phyloP scores from a whole-genome alignment of 1,140 invertebrate species.

The Formica exsecta region DNA sequence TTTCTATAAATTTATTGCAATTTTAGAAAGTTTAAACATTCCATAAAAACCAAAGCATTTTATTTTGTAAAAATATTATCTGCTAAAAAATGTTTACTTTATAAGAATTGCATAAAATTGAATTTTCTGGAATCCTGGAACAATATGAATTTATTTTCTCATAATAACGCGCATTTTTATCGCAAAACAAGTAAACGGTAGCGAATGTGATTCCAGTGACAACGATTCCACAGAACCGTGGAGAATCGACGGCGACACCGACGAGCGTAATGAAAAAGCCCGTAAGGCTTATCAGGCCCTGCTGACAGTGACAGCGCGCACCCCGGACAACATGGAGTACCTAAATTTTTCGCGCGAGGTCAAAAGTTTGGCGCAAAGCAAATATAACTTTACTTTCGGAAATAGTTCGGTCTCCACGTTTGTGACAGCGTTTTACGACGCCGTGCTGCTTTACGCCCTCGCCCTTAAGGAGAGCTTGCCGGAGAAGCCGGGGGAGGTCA shows the following conservation, averaged over 20 bases:
- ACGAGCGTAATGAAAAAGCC: slow-evolving; percentile 93
- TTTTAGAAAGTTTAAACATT: too few relatives aligned
- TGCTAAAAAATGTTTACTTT: not conserved
- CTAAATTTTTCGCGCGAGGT: slow-evolving; percentile 93
- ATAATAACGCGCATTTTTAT: not conserved
- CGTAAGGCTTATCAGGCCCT: slow-evolving; percentile 95
- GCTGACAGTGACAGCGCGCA: slow-evolving; percentile 95
- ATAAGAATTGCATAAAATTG: not conserved
- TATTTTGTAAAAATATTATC: not conserved
- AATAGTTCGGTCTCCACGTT: slow-evolving; percentile 93
- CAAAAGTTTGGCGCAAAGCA: slow-evolving; percentile 91
- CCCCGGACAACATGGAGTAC: slow-evolving; percentile 93
- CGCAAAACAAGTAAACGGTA: not conserved
- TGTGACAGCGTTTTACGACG: slow-evolving; percentile 98
- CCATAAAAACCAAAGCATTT: not conserved
- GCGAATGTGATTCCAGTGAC: slow-evolving; percentile 79
- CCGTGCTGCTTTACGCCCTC: slow-evolving; percentile 96
- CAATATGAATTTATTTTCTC: not conserved
- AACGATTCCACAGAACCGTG: slow-evolving; percentile 90
- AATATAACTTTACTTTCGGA: slow-evolving; percentile 93
- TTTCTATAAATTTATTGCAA: too few relatives aligned
- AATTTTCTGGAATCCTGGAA: not conserved
- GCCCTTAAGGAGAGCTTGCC: slow-evolving; percentile 95
- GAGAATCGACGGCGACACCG: slow-evolving; percentile 92
- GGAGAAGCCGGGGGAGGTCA: slow-evolving; percentile 88